These are phyloP conservation scores for Thysanoteuthis rhombus DNA, from an alignment of 2,888 invertebrate genomes.

Conservation along the genomic window DNA sequence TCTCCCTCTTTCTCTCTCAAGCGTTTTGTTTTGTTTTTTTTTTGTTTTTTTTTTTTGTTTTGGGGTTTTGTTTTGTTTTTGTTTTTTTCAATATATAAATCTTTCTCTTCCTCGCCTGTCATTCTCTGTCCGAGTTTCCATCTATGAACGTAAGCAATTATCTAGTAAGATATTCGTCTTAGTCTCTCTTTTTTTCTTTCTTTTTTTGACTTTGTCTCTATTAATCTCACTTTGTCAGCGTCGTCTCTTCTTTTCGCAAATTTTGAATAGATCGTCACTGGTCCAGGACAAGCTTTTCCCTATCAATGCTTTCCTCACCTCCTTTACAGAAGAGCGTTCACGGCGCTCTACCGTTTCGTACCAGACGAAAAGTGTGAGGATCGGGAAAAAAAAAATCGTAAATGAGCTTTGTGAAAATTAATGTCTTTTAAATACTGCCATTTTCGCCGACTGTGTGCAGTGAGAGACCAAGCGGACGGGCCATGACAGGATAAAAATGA, in stretches of 20 bases:
- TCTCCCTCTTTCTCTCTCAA: no score
- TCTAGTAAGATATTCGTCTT: no score
- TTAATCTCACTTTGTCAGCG: not conserved
- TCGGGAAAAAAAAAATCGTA: not conserved
- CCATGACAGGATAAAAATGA: not conserved
- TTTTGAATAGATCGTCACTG: not conserved
- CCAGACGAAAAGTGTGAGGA: not conserved
- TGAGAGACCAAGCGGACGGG: not conserved
- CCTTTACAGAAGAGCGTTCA: not conserved
- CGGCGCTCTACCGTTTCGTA: not conserved
- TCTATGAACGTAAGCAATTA: no score
- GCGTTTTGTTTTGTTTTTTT: no score
- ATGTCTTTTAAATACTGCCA: not conserved
- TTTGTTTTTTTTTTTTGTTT: no score
- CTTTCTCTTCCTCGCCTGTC: no score
- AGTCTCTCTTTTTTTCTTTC: no score
- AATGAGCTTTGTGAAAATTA: conserved; percentile 12
- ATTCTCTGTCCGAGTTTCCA: no score
- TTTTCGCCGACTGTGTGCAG: not conserved
- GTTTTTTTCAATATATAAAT: no score
- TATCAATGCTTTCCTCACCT: not conserved
- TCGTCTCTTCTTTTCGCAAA: no score
- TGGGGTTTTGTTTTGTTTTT: no score
- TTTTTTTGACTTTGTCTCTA: not conserved
- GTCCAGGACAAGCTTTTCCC: not conserved